Base-by-base conservation (phyloP, 2,113 vertebrate genomes). In the Pagrus major region DNA sequence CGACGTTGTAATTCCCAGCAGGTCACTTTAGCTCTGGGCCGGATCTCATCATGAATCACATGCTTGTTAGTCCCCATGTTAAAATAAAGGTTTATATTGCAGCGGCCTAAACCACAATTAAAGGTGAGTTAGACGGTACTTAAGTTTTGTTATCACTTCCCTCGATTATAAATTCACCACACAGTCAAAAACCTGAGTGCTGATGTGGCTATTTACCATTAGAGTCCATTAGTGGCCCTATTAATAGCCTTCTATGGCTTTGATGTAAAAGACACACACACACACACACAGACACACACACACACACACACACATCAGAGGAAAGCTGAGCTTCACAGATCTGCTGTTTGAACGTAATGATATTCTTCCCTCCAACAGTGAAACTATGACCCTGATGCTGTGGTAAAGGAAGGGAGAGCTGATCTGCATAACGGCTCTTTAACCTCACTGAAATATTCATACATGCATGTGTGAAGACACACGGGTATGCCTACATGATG, bases 201-300 rank as follows among this genome's bases (percentile, higher is more conserved):
- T 93, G 88, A 91, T 84, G 80, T 89, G 82, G 85, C 87, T 83
- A 64, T 92, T 91, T 89, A 86, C 81, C 85, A 84, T 87, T 83
- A 86, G 47, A 68, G 81, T 92, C 88, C 91, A 90, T 91, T 93
- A 91, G 90, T 60, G 68, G 73, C 72, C 71, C 84, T 86, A 90
- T 91, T 91, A 89, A 80, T 89, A 91, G 86, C 52, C 23, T 85
- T 60, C 69, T 84, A 49, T 76, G 68, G 81, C 90, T 92, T 92
- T 88, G 86, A 92, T 84, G 86, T 88, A 70, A 79, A 86, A 81
- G 27, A 69, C 56, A 85, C 75, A 77, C 76, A 86, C 46, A 52
- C 14, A 37, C 55, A 25, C 35, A 39, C 65, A 18, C 65, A 52
- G 33, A 39, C 44, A 49, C 64, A 49, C 63, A 47, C 42, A 47